phyloP scores from a whole-genome alignment of 2,797 vertebrate species.

The Thamnophis elegans region DNA sequence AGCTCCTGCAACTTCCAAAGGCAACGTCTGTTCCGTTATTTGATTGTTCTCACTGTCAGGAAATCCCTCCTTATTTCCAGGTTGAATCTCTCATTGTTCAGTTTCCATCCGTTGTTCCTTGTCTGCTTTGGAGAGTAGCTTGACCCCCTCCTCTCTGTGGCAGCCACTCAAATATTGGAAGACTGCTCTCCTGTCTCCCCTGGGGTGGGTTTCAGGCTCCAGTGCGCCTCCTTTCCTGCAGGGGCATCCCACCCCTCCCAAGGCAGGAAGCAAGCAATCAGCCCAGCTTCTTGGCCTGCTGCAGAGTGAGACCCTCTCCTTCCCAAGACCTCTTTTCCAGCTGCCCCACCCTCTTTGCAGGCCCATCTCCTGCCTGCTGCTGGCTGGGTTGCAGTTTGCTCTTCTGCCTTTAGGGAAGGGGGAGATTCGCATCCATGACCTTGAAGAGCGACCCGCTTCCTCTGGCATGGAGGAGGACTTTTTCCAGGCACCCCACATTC shows the following conservation, averaged over 20 bases:
- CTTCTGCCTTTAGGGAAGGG: background rate
- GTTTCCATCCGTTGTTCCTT: too few relatives aligned
- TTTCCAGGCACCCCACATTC: background rate
- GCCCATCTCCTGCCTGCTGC: too few relatives aligned
- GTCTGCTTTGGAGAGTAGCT: too few relatives aligned
- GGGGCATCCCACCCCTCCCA: background rate
- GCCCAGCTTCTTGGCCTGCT: background rate
- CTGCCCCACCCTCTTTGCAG: background rate
- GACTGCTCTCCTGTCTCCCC: too few relatives aligned
- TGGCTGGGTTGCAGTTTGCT: background rate
- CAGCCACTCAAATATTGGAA: too few relatives aligned
- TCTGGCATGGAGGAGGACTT: background rate
- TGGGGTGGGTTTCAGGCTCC: background rate
- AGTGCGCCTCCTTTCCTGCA: background rate
- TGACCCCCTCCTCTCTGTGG: too few relatives aligned
- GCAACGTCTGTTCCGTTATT: fast-evolving
- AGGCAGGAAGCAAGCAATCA: background rate
- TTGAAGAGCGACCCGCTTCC: background rate
- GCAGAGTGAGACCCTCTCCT: background rate
- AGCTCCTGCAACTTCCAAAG: too few relatives aligned
- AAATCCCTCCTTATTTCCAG: too few relatives aligned
- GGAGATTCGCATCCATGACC: background rate
- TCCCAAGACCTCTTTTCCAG: background rate
- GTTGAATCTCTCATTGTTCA: too few relatives aligned
- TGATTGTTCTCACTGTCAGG: too few relatives aligned